Base-by-base conservation (phyloP, 2,797 vertebrate species). In the Rhabdomys pumilio region DNA sequence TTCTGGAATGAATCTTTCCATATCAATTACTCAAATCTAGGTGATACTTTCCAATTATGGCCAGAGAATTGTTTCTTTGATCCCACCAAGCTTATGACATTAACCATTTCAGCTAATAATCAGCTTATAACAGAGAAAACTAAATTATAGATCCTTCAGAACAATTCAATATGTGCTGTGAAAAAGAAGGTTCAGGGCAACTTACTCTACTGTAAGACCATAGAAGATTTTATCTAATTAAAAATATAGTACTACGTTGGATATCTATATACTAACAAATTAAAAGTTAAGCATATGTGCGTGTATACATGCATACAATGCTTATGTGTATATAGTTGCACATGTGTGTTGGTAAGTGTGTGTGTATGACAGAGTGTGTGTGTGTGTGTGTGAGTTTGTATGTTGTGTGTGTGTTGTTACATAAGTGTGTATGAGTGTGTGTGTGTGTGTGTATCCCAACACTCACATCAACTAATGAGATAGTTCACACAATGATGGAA, bases 401-500 rank as follows among this genome's bases (percentile, higher is more conserved):
- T 65, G 29, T 65, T 29, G 63, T 5, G 29, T 89, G 19, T 77
- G 24, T 26, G 14, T 63, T 63, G 11, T 10, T 63, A 63, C 29
- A 63, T 63, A 63, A 9, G n/a, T 72, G 19, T n/a, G n/a, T n/a
- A n/a, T n/a, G n/a, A n/a, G n/a, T n/a, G 10, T 41, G 20, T 41
- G 10, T 24, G 0, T 44, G 75, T 47, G 13, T 47, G 12, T 47
- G 26, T 93, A 94, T 17, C 73, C 41, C 50, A 93, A 59, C 47
- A 53, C 3, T 82, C 63, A 19, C 67, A 67, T 89, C 57, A 90
- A 72, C 50, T 77, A 96, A 92, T 75, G 82, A 89, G 53, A 82
- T 15, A 65, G 83, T 87, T 95, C 88, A 94, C 65, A 91, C 20
- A 88, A 8, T 67, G 93, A 80, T 4, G 93, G 79, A 84, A 96